phyloP scores from a whole-genome alignment of 2,888 invertebrate species.

The Epistrophella euchroma region DNA sequence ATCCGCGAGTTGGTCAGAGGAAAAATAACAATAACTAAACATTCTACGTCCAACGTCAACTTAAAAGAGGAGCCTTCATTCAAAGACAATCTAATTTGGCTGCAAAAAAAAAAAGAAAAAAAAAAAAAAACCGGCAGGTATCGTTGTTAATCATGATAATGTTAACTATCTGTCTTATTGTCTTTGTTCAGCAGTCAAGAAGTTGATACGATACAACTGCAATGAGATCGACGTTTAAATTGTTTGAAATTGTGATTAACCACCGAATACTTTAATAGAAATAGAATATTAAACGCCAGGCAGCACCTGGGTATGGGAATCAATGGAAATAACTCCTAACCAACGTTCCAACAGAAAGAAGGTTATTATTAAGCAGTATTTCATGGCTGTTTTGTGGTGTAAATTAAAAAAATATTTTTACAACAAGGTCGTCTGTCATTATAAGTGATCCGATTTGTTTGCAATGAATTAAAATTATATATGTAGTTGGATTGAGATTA shows the following conservation, averaged over 20 bases:
- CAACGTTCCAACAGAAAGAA: slow-evolving; percentile 17
- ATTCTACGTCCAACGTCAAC: not conserved
- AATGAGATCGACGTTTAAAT: slow-evolving; percentile 38
- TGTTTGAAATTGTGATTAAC: slow-evolving; percentile 43
- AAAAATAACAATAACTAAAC: not conserved
- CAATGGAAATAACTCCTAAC: slow-evolving; percentile 2
- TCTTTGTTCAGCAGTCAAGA: slow-evolving; percentile 44
- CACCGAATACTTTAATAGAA: slow-evolving; percentile 17
- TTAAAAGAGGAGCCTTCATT: not conserved
- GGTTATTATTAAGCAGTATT: slow-evolving; percentile 25
- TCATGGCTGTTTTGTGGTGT: slow-evolving; percentile 42
- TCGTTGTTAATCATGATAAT: slow-evolving; percentile 28
- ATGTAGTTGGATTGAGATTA: not conserved
- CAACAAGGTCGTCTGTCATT: slow-evolving; percentile 43
- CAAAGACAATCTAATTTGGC: slow-evolving; percentile 1
- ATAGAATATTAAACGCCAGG: slow-evolving; percentile 36
- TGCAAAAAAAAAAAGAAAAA: slow-evolving; percentile 32
- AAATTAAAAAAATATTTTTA: slow-evolving; percentile 56
- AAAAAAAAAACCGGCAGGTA: slow-evolving; percentile 19
- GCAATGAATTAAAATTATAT: slow-evolving; percentile 2
- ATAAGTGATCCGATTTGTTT: slow-evolving; percentile 22
- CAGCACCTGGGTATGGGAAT: slow-evolving; percentile 18
- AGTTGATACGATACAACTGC: slow-evolving; percentile 13
- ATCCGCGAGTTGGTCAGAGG: slow-evolving; percentile 15
- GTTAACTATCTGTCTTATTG: slow-evolving; percentile 53